Evolutionary conservation across 2,797 vertebrate genomes (phyloP).

Genomic region (Neosilurus mollespiculum): DNA sequence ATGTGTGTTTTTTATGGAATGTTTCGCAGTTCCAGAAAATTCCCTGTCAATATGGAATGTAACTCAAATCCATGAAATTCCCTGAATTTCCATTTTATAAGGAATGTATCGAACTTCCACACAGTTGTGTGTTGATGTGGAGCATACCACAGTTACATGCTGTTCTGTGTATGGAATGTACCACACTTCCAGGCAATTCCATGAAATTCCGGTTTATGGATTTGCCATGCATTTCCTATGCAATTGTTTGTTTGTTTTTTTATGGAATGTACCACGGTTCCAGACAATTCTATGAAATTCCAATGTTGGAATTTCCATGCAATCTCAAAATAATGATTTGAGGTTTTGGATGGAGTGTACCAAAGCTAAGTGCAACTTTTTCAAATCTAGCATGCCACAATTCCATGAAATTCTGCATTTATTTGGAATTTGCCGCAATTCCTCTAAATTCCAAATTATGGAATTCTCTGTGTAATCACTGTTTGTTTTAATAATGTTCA

Average conservation of each 20-base stretch:
- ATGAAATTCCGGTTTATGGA: not conserved
- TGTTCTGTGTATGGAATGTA: not conserved
- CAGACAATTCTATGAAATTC: no score
- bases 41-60: not conserved
- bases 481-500: no score
- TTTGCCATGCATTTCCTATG: not conserved
- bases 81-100: not conserved
- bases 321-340: no score
- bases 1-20: not conserved
- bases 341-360: not conserved
- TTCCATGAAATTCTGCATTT: not conserved
- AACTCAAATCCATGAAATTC: not conserved
- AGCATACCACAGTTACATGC: not conserved
- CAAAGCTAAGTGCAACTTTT: not conserved
- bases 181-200: not conserved
- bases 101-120: not conserved
- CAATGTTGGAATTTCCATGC: no score
- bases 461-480: no score
- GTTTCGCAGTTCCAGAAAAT: not conserved
- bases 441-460: no score
- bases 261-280: no score
- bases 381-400: not conserved
- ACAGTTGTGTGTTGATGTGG: not conserved
- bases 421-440: no score
- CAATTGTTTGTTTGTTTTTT: not conserved